Base-by-base conservation (phyloP, 2,888 invertebrate genomes). In the Drosophila fungiperda region DNA sequence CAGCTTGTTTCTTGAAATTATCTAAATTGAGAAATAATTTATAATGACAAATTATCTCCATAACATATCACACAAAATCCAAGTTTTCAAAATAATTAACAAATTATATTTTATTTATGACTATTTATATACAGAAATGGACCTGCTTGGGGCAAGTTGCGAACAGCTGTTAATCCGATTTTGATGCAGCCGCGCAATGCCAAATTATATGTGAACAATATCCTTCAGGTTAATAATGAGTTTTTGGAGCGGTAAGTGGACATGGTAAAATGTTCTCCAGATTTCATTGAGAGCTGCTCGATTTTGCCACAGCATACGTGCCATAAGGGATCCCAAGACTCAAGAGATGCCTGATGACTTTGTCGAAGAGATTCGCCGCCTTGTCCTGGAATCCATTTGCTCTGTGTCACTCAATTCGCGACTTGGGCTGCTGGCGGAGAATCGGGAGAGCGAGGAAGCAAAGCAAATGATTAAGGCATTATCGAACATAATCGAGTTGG, bases 161-260 rank as follows among this genome's bases (percentile, higher is more conserved):
- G 96, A 23, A 94, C 95, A 0, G 95, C 95, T 69, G 95, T 96
- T 0, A 96, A 96, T 91, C 95, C 95, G 59, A 94, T 95, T 40
- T 93, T 96, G 91, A 92, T 96, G 91, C 94, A 95, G 82, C 95
- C 96, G 0, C 94, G 95, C 76, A 91, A 94, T 69, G 93, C 94
- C 1, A 94, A 94, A 86, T 89, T 94, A 1, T 95, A 95, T 74
- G 85, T 94, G 5, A 92, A 94, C 2, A 93, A 92, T 12, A 92
- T 95, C 63, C 93, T 94, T 65, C 93, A 93, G 67, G 94, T 95
- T 35, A 94, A 94, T 40, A 90, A 82, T 35, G 93, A 93, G 32
- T 93, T 93, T 48, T 48, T 93, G 5, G 74, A 90, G 15, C 91
- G 92, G 93, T 92, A 70, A 69, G 55, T 26, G 0, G 15, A 40